Evolutionary conservation across 2,888 invertebrate species (phyloP), one percentile per base, ranked within the genome.

Genomic region (Lydus trimaculatus): DNA sequence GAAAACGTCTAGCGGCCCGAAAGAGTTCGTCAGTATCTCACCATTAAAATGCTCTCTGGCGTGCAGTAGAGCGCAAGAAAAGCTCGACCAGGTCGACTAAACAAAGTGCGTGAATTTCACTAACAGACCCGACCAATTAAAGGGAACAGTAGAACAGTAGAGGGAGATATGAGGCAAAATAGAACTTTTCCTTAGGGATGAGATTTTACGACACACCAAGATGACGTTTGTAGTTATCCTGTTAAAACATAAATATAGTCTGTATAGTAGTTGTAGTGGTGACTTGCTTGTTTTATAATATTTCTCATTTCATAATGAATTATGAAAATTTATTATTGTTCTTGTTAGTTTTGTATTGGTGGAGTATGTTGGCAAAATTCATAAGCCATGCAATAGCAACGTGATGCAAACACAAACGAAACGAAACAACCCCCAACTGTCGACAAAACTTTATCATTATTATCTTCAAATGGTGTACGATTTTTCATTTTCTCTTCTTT

Each of bases 171-270:
- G 75, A 74, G 71, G 56, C 58, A 62, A 60, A 76, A 77, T 76
- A 73, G 76, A 76, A 77, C 77, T 78, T 76, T 76, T 75, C 76
- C 78, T 74, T 66, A 71, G 63, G 74, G 73, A 76, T 73, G 75
- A 75, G 76, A 78, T 75, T 78, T 78, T 77, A 76, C 75, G 75
- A 75, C 71, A 36, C 67, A 60, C 68, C 43, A 62, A 31, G 28
- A 36, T 31, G 61, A 39, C 62, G 25, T 56, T 25, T 25, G 25
- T 52, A 25, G 52, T 25, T 52, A 52, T 52, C 23, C 25, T 25
- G 13, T 52, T 52, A 52, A 52, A 25, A 52, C 25, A 48, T n/a
- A 48, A 20, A 48, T 20, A 48, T 3, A 43, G 36, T 36, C 11
- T 15, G 13, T 48, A 20, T 25, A 13, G 20, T 20, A 20, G 20